Evolutionary conservation across 2,113 vertebrate genomes (phyloP).

Genomic region (Carassius auratus): DNA sequence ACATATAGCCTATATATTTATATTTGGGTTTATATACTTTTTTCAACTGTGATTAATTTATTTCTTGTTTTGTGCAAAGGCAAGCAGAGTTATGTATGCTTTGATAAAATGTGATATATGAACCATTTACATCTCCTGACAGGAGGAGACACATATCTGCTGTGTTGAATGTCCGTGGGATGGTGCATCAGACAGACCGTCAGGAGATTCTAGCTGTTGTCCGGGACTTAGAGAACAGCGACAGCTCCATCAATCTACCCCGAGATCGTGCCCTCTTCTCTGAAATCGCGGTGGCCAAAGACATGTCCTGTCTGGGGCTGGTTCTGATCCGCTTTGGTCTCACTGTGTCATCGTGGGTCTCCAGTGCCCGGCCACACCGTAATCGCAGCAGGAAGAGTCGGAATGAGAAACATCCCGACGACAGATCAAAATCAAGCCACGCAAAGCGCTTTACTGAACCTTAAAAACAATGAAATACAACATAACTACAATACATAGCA

Average conservation of each 20-base stretch:
- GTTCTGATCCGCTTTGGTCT: conserved; percentile 74
- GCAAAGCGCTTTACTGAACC: background rate
- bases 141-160: conserved; percentile 86
- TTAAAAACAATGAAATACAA: background rate
- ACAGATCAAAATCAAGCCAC: conserved; percentile 6
- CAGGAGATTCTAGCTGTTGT: conserved; percentile 87
- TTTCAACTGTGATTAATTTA: background rate
- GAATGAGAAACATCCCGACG: conserved; percentile 29
- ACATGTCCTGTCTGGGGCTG: conserved; percentile 80
- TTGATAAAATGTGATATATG: background rate
- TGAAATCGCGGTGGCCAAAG: conserved; percentile 78
- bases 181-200: conserved; percentile 76
- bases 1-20: background rate
- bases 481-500: conserved; percentile 3
- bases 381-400: conserved; percentile 17
- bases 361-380: conserved; percentile 67
- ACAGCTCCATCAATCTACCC: conserved; percentile 50
- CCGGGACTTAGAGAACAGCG: conserved; percentile 78
- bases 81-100: no score
- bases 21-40: background rate
- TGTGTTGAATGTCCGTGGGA: conserved; percentile 84
- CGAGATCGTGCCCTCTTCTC: conserved; percentile 80
- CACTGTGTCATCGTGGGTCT: conserved; percentile 74
- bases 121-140: conserved; percentile 39
- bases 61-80: background rate